Percentiles rank a stretch among this genome's conserved stretches.
phyloP scores from a whole-genome alignment of 1,140 invertebrate species.

The Subanguina moxae region DNA sequence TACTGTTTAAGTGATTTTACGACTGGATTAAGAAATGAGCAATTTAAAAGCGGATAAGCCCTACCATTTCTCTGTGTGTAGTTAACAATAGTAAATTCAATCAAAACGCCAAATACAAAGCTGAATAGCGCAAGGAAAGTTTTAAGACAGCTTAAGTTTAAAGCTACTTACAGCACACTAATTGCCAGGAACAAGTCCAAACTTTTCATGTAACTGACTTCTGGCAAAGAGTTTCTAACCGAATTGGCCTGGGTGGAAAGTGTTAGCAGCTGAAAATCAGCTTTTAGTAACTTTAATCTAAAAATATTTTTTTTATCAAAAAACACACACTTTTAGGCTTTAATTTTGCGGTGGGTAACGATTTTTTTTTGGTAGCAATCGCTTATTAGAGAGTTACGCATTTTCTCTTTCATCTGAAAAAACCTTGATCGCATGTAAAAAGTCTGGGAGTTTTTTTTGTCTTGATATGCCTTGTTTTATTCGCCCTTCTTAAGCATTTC shows the following conservation, averaged over 20 bases:
- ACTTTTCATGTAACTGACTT: constrained; percentile 54
- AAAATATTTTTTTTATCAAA: no score
- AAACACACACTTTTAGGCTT: no score
- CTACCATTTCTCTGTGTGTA: constrained; percentile 43
- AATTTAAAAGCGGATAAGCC: not conserved
- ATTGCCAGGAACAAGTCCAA: constrained; percentile 37
- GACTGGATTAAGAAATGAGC: no score
- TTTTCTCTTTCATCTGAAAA: no score
- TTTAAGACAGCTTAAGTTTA: not conserved
- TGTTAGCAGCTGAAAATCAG: constrained; percentile 58
- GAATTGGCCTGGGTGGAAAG: constrained; percentile 54
- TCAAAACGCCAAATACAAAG: constrained; percentile 45
- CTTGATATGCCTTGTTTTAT: no score
- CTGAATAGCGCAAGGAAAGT: not conserved
- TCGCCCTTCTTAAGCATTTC: no score
- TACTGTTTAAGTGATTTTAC: not conserved
- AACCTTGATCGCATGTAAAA: no score
- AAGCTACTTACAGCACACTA: constrained; percentile 26
- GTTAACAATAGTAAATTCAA: constrained; percentile 42
- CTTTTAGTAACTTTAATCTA: no score
- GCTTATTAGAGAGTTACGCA: no score
- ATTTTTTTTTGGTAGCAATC: no score
- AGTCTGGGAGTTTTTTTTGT: no score
- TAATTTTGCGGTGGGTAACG: no score
- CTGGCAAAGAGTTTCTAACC: constrained; percentile 34